Conservation (phyloP, 2,888 invertebrate genomes). For the Nebria brevicollis region DNA sequence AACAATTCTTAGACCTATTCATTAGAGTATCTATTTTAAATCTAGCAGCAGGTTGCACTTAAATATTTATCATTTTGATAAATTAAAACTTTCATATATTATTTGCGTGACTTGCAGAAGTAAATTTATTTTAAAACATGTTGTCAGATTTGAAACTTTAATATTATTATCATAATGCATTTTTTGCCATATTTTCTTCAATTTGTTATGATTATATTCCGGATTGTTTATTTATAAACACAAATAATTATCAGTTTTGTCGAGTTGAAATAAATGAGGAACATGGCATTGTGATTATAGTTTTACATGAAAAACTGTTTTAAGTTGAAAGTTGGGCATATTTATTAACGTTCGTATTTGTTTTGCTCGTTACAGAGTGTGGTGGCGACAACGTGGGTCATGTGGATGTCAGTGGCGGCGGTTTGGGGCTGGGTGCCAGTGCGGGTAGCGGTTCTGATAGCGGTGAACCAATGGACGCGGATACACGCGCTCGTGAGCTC, state of each 20-base stretch:
- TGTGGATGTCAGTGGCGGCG: conserved; percentile 59
- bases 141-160: too few species aligned
- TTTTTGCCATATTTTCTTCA: too few species aligned
- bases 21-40: not conserved
- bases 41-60: not conserved
- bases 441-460: conserved; percentile 65
- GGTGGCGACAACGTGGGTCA: conserved; percentile 66
- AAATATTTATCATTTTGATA: too few species aligned
- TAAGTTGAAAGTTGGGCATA: not conserved
- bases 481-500: conserved; percentile 72
- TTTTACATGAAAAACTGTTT: not conserved
- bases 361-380: conserved; percentile 36
- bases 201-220: too few species aligned
- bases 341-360: not conserved
- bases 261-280: too few species aligned
- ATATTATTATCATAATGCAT: too few species aligned
- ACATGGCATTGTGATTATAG: too few species aligned
- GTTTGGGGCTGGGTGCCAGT: conserved; percentile 57
- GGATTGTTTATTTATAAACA: too few species aligned
- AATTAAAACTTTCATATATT: too few species aligned
- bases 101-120: too few species aligned
- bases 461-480: conserved; percentile 67
- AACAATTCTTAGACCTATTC: not conserved
- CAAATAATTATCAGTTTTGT: too few species aligned
- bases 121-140: too few species aligned